A percentile compares a stretch with the other conserved stretches of the same genome.
Conservation (phyloP, 2,113 vertebrate species). For the Ahaetulla prasina region DNA sequence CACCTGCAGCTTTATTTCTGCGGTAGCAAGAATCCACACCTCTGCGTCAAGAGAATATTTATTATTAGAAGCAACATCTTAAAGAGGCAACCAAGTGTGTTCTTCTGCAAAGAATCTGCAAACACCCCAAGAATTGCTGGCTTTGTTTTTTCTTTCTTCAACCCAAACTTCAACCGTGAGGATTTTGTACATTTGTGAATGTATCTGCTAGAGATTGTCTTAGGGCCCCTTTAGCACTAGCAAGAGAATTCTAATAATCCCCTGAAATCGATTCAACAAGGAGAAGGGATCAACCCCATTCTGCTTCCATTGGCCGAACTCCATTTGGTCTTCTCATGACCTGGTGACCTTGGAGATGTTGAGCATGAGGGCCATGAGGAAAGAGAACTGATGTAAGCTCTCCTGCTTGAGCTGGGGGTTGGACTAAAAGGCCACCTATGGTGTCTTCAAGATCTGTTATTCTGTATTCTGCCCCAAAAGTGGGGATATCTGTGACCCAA, state of each 20-base stretch:
- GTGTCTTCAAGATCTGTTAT: neutral
- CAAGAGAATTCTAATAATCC: neutral
- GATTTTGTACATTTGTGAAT: neutral
- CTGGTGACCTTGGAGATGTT: neutral
- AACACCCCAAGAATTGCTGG: neutral
- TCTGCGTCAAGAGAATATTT: neutral
- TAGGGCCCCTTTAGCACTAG: neutral
- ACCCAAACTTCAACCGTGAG: neutral
- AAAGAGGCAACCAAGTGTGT: neutral
- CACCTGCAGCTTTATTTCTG: neutral
- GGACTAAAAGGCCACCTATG: too few species aligned
- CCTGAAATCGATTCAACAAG: neutral
- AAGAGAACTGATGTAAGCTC: neutral
- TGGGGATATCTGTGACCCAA: neutral
- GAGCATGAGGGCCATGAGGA: neutral
- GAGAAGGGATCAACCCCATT: neutral
- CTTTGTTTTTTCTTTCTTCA: neutral
- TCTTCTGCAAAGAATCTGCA: neutral
- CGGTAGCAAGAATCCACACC: neutral
- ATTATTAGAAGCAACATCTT: accelerated
- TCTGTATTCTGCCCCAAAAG: neutral
- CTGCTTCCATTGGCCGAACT: neutral
- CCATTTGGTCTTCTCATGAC: neutral
- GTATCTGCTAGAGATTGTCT: neutral
- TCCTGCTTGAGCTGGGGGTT: neutral